These are phyloP conservation scores for Entelurus aequoreus DNA, from an alignment of 2,113 vertebrate species.

Conservation along the genomic window DNA sequence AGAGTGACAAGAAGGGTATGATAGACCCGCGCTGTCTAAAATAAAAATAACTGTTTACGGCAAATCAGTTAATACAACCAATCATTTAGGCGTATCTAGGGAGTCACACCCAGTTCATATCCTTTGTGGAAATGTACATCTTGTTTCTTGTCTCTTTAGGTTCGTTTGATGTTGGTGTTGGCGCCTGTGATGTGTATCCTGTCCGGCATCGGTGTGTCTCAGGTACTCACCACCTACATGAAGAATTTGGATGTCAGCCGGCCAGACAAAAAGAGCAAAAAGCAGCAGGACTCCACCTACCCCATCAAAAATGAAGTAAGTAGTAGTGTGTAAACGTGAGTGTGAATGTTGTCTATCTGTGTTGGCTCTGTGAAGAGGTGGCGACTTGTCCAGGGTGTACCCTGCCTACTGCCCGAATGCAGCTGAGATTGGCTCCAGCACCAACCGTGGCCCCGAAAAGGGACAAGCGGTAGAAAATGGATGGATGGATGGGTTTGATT, in stretches of 20 bases:
- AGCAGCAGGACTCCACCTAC: slow-evolving; percentile 94
- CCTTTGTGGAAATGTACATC: neutral
- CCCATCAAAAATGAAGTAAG: slow-evolving; percentile 95
- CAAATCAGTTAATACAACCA: no score
- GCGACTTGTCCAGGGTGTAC: no score
- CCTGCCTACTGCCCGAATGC: no score
- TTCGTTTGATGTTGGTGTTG: slow-evolving; percentile 95
- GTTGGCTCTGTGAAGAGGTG: no score
- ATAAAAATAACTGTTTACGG: neutral
- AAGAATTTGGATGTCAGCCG: slow-evolving; percentile 97
- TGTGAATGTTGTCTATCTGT: no score
- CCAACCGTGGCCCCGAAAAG: no score
- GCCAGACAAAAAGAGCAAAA: slow-evolving; percentile 92
- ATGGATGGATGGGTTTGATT: neutral
- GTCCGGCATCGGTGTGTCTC: slow-evolving; percentile 94
- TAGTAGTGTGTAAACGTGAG: neutral
- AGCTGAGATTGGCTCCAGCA: no score
- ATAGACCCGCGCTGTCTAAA: no score
- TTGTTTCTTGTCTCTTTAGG: slow-evolving; percentile 60
- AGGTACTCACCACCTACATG: slow-evolving; percentile 97
- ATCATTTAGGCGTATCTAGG: no score
- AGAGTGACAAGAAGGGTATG: no score
- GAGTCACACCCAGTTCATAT: neutral
- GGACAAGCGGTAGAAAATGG: no score
- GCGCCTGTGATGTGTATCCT: slow-evolving; percentile 99